phyloP scores from a whole-genome alignment of 2,797 vertebrate genomes.

The Enteromius unitaeniatus region DNA sequence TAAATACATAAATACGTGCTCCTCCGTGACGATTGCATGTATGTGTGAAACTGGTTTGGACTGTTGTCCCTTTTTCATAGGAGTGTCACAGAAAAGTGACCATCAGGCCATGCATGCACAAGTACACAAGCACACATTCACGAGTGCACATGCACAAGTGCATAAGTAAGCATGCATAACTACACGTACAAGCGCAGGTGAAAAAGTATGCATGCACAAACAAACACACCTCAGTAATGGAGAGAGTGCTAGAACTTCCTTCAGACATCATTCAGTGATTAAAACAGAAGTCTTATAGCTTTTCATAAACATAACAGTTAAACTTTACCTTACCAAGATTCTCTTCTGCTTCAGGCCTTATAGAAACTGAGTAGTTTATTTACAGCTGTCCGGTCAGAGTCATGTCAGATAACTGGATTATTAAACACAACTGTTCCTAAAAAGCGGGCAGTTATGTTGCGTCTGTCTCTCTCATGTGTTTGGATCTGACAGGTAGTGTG shows the following conservation, averaged over 20 bases:
- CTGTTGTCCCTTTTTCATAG: neutral
- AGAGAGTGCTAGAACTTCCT: neutral
- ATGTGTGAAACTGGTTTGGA: neutral
- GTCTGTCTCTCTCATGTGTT: conserved; percentile 87
- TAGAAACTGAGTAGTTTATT: neutral
- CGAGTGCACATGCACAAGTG: too few species aligned
- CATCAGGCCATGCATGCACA: neutral
- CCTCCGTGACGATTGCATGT: neutral
- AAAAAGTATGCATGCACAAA: neutral
- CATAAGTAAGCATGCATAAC: neutral
- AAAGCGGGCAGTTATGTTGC: neutral
- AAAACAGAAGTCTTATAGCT: neutral
- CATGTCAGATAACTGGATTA: neutral
- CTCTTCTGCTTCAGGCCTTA: neutral
- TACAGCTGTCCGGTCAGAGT: neutral
- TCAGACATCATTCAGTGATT: neutral
- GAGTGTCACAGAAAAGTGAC: neutral
- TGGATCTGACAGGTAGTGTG: conserved; percentile 96
- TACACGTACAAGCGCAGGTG: too few species aligned
- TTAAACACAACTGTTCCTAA: neutral
- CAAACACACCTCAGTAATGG: neutral
- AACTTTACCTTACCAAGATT: neutral
- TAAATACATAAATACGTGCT: neutral
- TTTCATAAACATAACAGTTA: neutral
- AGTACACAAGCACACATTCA: too few species aligned